Percentiles rank a stretch among this genome's conserved stretches.
These are phyloP conservation scores for Acholoe squamosa DNA, from an alignment of 2,888 invertebrate genomes.

Conservation along the genomic window DNA sequence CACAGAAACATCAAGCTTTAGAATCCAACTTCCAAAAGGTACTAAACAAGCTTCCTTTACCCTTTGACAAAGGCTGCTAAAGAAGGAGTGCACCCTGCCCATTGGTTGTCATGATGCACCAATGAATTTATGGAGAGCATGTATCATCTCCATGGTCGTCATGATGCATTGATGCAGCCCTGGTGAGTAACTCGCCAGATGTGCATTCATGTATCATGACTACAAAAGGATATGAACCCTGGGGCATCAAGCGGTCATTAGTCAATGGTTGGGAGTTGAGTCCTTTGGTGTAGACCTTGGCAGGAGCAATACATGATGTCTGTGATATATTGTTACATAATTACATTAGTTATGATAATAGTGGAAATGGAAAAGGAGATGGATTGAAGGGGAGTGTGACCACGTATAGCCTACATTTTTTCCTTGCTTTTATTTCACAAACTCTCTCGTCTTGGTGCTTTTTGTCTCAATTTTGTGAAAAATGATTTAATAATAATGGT, in stretches of 20 bases:
- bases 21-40: no score
- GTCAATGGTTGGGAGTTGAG: no score
- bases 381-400: neutral
- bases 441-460: conserved; percentile 58
- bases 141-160: neutral
- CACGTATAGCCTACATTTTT: conserved; percentile 13
- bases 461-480: conserved; percentile 48
- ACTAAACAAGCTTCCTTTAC: neutral
- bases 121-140: no score
- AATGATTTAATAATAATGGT: neutral
- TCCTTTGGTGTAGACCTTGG: neutral
- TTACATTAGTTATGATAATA: conserved; percentile 31
- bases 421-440: conserved; percentile 47
- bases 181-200: no score
- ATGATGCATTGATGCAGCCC: no score
- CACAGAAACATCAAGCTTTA: no score
- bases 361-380: neutral
- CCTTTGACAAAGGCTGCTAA: neutral
- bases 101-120: no score
- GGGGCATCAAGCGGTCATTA: no score
- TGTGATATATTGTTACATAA: conserved; percentile 56
- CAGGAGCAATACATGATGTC: conserved; percentile 42
- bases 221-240: neutral
- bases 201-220: no score
- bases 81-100: neutral